Conservation (phyloP, 2,888 invertebrate genomes). For the Halocaridina rubra region DNA sequence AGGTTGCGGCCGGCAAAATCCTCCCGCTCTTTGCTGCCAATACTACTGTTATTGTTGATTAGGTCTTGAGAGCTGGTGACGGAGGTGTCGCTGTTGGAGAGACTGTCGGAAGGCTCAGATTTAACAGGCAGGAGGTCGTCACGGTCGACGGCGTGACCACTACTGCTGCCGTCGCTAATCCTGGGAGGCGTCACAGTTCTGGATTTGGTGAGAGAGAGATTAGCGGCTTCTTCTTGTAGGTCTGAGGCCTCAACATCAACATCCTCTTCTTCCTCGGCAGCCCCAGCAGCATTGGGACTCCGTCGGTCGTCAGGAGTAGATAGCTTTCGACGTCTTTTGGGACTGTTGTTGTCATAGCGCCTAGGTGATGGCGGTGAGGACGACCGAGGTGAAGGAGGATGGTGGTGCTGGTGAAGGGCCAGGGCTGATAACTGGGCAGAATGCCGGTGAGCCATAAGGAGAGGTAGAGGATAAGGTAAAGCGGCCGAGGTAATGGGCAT, state of each 20-base stretch:
- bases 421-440: slow-evolving; percentile 13
- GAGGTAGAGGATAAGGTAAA: slow-evolving; percentile 41
- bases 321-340: slow-evolving; percentile 29
- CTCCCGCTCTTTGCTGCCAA: background rate
- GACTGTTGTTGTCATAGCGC: background rate
- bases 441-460: slow-evolving; percentile 21
- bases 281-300: background rate
- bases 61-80: slow-evolving; percentile 41
- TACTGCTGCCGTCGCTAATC: background rate
- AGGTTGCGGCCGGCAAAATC: background rate
- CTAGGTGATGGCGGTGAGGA: slow-evolving; percentile 32
- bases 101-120: slow-evolving; percentile 15
- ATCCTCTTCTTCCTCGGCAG: slow-evolving; percentile 58
- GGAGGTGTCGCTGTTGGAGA: slow-evolving; percentile 20
- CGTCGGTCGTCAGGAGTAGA: slow-evolving; percentile 13
- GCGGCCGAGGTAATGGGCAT: slow-evolving; percentile 24
- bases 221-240: slow-evolving; percentile 29
- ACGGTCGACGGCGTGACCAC: background rate
- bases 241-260: slow-evolving; percentile 55
- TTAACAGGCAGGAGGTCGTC: background rate
- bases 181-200: background rate
- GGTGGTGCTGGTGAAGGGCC: slow-evolving; percentile 30
- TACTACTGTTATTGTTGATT: slow-evolving; percentile 50
- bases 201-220: background rate
- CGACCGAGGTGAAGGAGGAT: slow-evolving; percentile 30